Evolutionary conservation across 2,888 invertebrate genomes (phyloP).

Genomic region (Dryobota labecula): DNA sequence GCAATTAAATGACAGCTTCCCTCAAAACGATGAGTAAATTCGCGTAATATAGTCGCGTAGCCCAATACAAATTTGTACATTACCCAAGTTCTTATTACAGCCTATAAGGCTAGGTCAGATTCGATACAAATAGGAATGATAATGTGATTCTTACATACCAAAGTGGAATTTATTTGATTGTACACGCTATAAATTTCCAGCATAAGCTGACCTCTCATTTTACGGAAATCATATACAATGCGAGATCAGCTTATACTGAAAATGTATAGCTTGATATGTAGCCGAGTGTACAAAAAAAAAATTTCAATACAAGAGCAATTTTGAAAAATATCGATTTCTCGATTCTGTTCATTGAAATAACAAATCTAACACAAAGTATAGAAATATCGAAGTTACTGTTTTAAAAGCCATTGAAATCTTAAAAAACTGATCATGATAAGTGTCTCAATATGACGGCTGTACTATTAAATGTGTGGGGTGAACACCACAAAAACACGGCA

Average conservation of each 20-base stretch:
- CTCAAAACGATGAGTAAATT: slow-evolving; percentile 28
- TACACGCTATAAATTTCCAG: too few relatives aligned
- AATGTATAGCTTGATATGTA: too few relatives aligned
- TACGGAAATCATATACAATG: too few relatives aligned
- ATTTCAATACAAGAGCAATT: not conserved
- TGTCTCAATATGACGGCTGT: not conserved
- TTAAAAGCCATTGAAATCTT: too few relatives aligned
- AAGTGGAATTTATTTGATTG: slow-evolving; percentile 29
- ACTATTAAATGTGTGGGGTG: too few relatives aligned
- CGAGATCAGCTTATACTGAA: too few relatives aligned
- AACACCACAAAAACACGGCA: not conserved
- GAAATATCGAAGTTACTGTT: not conserved
- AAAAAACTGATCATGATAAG: too few relatives aligned
- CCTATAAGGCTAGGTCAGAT: slow-evolving; percentile 28
- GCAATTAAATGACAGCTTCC: slow-evolving; percentile 20
- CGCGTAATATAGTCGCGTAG: slow-evolving; percentile 4
- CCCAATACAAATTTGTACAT: slow-evolving; percentile 53
- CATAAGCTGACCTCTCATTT: too few relatives aligned
- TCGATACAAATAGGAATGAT: slow-evolving; percentile 48
- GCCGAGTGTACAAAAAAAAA: too few relatives aligned
- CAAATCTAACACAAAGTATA: not conserved
- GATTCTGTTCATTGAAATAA: not conserved
- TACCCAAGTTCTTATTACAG: slow-evolving; percentile 35
- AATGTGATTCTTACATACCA: slow-evolving; percentile 52
- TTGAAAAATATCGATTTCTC: not conserved